Base-by-base conservation (phyloP, 2,888 invertebrate genomes). In the Lochmaea capreae region DNA sequence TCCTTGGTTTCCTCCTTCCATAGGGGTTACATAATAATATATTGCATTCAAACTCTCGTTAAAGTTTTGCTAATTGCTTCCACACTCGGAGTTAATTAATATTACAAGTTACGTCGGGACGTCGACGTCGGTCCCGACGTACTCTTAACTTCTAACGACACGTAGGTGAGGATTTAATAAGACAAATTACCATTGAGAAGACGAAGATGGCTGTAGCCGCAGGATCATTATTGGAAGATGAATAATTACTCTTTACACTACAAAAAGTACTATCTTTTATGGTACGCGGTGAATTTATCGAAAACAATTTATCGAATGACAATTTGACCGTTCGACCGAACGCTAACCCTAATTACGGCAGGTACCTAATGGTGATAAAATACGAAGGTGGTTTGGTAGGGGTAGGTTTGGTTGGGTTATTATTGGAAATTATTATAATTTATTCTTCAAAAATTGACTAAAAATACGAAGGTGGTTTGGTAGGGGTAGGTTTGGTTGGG, bases 31-130 rank as follows among this genome's bases (percentile, higher is more conserved):
- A 58, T 65, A 26, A 65, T 69, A 65, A 73, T 65, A 69, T 73
- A 73, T 73, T 54, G 68, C 73, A 73, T 63, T 69, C 70, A 73
- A 67, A 71, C 67, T 73, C 75, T 71, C 73, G 59, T 76, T 73
- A 71, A 71, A 76, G 75, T 76, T 73, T 73, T 43, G 67, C 73
- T 73, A 75, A 75, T 75, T 75, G 72, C 72, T 46, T 61, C 43
- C 46, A 71, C 75, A 73, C 73, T 70, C 46, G 46, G 67, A 65
- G 67, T 76, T 71, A 73, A 76, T 76, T 73, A 73, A 65, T 71
- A 71, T 67, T 63, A 65, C 70, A 70, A 75, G 72, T 72, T 67
- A 65, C 61, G 65, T 65, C 67, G 67, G 18, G 39, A 63, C 18
- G 59, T 58, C 26, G 59, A 59, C 59, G 59, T 12, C 59, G 59